These are phyloP conservation scores for Rhabdornis inornatus DNA, from an alignment of 2,113 vertebrate species.

Conservation along the genomic window DNA sequence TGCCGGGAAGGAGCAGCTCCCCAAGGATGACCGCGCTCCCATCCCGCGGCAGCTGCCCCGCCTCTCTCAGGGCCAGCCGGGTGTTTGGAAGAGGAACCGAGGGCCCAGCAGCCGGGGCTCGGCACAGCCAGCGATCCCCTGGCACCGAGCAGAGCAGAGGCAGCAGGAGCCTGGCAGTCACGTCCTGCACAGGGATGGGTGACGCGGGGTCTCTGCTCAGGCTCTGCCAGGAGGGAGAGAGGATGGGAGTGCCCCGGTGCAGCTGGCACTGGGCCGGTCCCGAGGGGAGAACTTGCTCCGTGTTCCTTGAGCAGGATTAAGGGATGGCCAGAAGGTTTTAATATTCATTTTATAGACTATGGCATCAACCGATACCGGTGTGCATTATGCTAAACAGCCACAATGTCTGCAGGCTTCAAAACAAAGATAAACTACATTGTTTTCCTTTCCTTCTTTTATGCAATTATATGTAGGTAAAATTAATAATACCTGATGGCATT, in stretches of 20 bases:
- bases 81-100: too few relatives aligned
- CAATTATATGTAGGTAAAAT: too few relatives aligned
- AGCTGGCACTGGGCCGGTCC: neutral
- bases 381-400: neutral
- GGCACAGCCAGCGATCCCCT: too few relatives aligned
- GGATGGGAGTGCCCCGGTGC: neutral
- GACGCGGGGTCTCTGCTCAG: rapidly evolving
- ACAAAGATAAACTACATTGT: too few relatives aligned
- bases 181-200: rapidly evolving
- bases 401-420: neutral
- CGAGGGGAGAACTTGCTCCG: neutral
- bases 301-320: neutral
- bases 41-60: too few relatives aligned
- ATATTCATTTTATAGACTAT: neutral
- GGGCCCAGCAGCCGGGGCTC: too few relatives aligned
- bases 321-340: neutral
- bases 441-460: too few relatives aligned
- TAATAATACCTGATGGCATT: too few relatives aligned
- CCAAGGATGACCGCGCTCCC: too few relatives aligned
- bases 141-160: conserved; percentile 28
- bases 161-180: neutral
- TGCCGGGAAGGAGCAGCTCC: too few relatives aligned
- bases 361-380: neutral
- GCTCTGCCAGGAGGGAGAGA: neutral
- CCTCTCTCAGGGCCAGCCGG: too few relatives aligned